Evolutionary conservation across 2,797 vertebrate genomes (phyloP).

Genomic region (Microctenopoma lineatum): DNA sequence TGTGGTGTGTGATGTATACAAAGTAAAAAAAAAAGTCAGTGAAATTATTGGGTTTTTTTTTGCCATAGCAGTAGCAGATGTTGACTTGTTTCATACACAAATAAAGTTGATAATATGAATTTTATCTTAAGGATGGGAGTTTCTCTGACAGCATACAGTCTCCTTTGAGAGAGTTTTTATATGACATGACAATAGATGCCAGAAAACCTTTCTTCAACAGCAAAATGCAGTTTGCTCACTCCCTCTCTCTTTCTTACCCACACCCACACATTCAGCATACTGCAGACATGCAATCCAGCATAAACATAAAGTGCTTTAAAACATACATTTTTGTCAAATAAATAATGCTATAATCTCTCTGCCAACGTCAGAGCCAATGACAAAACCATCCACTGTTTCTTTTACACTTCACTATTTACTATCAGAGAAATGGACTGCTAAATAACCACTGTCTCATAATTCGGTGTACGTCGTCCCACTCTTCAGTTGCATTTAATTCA

Average conservation of each 20-base stretch:
- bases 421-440: slow-evolving; percentile 72
- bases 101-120: not conserved
- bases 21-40: slow-evolving; percentile 4
- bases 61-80: too few relatives aligned
- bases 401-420: slow-evolving; percentile 72
- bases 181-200: slow-evolving; percentile 14
- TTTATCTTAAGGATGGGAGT: slow-evolving; percentile 7
- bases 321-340: slow-evolving; percentile 73
- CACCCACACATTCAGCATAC: not conserved
- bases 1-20: slow-evolving; percentile 58
- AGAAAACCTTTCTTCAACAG: slow-evolving; percentile 35
- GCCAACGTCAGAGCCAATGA: slow-evolving; percentile 71
- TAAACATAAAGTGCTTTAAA: slow-evolving; percentile 63
- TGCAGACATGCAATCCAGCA: slow-evolving; percentile 6
- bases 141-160: slow-evolving; percentile 16
- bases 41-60: not conserved
- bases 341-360: slow-evolving; percentile 65
- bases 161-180: slow-evolving; percentile 16
- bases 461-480: slow-evolving; percentile 69
- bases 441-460: slow-evolving; percentile 77
- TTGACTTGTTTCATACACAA: not conserved
- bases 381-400: slow-evolving; percentile 60
- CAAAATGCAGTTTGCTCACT: slow-evolving; percentile 26
- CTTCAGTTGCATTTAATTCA: slow-evolving; percentile 64
- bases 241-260: too few relatives aligned